Evolutionary conservation across 2,797 vertebrate genomes (phyloP), one percentile per base, ranked within the genome.

Genomic region (Peromyscus melanophrys): DNA sequence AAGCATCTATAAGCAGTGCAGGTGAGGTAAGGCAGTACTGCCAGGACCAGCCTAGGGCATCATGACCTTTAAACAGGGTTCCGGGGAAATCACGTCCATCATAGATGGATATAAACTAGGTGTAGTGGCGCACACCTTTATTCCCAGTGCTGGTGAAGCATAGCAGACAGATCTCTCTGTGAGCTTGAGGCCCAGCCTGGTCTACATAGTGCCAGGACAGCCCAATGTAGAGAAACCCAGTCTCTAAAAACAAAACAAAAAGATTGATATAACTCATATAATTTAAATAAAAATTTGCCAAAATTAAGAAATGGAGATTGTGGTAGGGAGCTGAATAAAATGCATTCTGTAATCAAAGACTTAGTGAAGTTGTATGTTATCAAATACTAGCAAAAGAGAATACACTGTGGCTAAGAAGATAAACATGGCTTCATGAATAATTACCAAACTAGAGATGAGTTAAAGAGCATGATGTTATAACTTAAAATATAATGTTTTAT

Each of bases 261-360:
- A 96, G 77, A 90, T 69, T 57, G 95, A 61, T 55, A n/a, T 46
- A 59, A 92, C 40, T 97, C 87, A 8, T 43, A 12, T 92, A 94
- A 90, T 80, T 94, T 92, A 94, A 94, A 63, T 91, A 55, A 95
- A 59, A 96, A 59, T 92, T 92, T 96, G 92, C 46, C 43, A 55
- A 92, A 89, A 94, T 55, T 96, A 31, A 94, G 80, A 97, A 96
- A 95, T 43, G n/a, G 43, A 85, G 37, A 94, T 17, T 43, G 37
- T 71, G 69, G 37, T 27, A 23, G 94, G 77, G 69, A n/a, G 29
- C 9, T 78, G 75, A 86, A 49, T n/a, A 92, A 95, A 87, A 75
- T 14, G 29, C 77, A 89, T 77, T 92, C 43, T 80, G 43, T 69
- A 34, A 90, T 87, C 85, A 94, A 97, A 97, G 86, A 92, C 94